These are phyloP conservation scores for Thamnaconus septentrionalis DNA, from an alignment of 2,113 vertebrate genomes.

Conservation along the genomic window DNA sequence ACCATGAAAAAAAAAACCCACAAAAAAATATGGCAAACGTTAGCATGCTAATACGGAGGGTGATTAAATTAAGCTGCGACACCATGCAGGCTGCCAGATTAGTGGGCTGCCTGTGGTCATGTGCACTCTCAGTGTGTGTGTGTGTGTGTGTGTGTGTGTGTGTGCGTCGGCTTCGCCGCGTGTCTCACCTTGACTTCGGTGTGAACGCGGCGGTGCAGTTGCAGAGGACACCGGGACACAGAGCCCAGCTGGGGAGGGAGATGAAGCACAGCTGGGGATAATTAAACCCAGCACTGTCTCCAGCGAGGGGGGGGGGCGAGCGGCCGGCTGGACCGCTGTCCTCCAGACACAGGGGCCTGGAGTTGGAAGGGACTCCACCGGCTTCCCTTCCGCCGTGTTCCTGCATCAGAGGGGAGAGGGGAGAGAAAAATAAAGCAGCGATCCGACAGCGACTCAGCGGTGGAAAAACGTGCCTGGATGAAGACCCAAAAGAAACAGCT, in stretches of 20 bases:
- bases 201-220: constrained; percentile 39
- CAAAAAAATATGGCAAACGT: neutral
- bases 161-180: constrained; percentile 20
- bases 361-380: constrained; percentile 21
- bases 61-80: constrained; percentile 7
- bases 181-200: constrained; percentile 65
- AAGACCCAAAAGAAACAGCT: constrained; percentile 37
- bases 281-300: constrained; percentile 73
- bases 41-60: neutral
- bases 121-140: constrained; percentile 13
- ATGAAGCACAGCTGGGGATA: constrained; percentile 74
- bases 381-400: constrained; percentile 41
- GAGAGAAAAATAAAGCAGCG: neutral
- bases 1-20: neutral
- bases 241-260: constrained; percentile 69
- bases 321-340: constrained; percentile 40
- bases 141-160: constrained; percentile 18
- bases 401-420: constrained; percentile 27
- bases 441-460: constrained; percentile 48
- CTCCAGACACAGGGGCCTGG: constrained; percentile 54
- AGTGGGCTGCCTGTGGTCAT: constrained; percentile 2
- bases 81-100: constrained; percentile 12
- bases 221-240: constrained; percentile 71
- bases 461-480: constrained; percentile 30
- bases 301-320: constrained; percentile 50